Evolutionary conservation across 2,113 vertebrate species (phyloP).

Genomic region (Tragulus kanchil): DNA sequence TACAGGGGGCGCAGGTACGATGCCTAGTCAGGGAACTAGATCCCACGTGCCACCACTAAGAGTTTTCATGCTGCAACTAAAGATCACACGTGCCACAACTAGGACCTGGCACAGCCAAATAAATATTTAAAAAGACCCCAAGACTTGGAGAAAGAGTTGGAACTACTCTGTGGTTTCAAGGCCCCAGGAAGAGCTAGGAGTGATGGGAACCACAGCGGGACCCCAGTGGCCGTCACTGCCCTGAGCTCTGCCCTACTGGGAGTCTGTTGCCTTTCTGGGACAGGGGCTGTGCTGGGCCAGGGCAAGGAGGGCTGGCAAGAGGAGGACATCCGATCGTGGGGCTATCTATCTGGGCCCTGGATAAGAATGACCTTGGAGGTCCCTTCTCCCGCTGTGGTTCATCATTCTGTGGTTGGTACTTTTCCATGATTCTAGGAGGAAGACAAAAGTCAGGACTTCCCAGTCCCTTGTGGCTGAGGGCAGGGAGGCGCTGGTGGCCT

Average conservation of each 20-base stretch:
- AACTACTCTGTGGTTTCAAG: not conserved
- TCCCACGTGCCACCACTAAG: not conserved
- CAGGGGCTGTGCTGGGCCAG: not conserved
- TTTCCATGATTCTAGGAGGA: conserved; percentile 1
- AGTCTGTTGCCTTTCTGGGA: not conserved
- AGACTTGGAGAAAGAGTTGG: not conserved
- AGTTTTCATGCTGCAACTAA: not conserved
- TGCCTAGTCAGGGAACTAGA: not conserved
- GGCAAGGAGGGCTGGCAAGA: not conserved
- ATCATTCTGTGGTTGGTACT: conserved; percentile 32
- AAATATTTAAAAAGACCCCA: not conserved
- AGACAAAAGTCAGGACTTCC: conserved; percentile 45
- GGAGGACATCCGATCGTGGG: not conserved
- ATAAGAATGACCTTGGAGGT: not conserved
- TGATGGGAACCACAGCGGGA: not conserved
- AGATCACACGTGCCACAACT: not conserved
- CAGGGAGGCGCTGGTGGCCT: not conserved
- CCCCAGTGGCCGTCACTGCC: not conserved
- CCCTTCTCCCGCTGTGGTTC: not conserved
- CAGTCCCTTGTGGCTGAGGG: not conserved
- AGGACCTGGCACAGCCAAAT: not conserved
- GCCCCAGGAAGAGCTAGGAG: not conserved
- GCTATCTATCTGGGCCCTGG: not conserved
- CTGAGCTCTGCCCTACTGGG: not conserved
- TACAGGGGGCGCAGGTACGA: not conserved